Evolutionary conservation across 1,140 invertebrate species (phyloP).

Genomic region (Latrodectus geometricus): DNA sequence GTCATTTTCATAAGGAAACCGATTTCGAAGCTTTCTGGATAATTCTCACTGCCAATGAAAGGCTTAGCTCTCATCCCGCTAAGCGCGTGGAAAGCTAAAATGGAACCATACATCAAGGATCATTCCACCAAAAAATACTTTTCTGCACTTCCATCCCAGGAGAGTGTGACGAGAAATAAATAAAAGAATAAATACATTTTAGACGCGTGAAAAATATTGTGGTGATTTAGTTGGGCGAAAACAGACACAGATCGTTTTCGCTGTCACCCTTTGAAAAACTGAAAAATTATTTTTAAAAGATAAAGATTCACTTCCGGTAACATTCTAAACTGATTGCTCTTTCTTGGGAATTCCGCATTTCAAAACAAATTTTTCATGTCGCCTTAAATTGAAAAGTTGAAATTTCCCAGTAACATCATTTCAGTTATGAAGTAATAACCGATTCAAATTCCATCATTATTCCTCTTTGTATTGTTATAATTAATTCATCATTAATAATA

Average conservation of each 20-base stretch:
- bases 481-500: no score
- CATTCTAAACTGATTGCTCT: no score
- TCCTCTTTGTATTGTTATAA: no score
- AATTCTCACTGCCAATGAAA: not conserved
- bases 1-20: not conserved
- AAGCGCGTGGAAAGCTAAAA: not conserved
- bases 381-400: no score
- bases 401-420: no score
- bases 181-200: not conserved
- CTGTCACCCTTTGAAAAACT: not conserved
- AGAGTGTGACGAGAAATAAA: not conserved
- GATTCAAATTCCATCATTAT: no score
- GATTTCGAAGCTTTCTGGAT: conserved; percentile 4
- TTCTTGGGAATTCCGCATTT: no score
- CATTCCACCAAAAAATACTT: not conserved
- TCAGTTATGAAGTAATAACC: no score
- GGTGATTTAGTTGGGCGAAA: not conserved
- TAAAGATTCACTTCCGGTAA: not conserved
- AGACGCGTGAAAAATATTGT: not conserved
- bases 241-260: not conserved
- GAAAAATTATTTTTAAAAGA: not conserved
- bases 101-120: not conserved
- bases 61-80: not conserved
- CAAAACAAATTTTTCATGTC: no score
- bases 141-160: not conserved